phyloP scores from a whole-genome alignment of 2,113 vertebrate species.

The Galeopterus variegatus region DNA sequence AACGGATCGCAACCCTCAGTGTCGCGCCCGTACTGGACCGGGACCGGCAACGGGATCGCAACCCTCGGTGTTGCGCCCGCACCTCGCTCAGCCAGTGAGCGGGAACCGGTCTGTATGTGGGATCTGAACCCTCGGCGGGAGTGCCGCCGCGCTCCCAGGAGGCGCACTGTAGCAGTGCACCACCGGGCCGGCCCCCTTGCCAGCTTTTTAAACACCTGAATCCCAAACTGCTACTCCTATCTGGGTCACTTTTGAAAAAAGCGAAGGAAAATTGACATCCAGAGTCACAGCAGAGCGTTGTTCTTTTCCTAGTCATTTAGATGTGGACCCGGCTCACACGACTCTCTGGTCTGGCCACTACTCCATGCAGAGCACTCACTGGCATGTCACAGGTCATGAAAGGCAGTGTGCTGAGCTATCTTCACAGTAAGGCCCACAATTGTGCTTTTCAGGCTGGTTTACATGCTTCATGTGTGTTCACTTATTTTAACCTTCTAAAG shows the following conservation, averaged over 20 bases:
- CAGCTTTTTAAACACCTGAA: not conserved
- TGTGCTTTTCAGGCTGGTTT: accelerated
- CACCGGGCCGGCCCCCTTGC: not conserved
- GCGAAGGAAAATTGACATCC: not conserved
- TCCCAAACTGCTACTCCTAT: not conserved
- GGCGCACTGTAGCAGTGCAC: no score
- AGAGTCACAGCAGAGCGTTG: not conserved
- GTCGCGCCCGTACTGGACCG: no score
- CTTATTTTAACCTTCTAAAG: not conserved
- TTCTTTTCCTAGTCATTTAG: not conserved
- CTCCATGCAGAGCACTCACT: not conserved
- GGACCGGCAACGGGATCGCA: no score
- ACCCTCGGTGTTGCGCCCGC: no score
- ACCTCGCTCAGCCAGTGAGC: no score
- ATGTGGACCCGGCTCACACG: accelerated
- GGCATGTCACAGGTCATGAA: not conserved
- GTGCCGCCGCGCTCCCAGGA: no score
- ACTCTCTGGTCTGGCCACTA: not conserved
- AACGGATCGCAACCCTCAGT: no score
- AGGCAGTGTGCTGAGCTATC: not conserved
- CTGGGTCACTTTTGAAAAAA: not conserved
- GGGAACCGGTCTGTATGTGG: no score
- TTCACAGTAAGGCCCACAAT: accelerated
- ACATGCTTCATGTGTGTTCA: accelerated
- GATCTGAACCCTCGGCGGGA: no score